These are phyloP conservation scores for Toxotes lorentzi DNA, from an alignment of 2,797 vertebrate species.

Conservation along the genomic window DNA sequence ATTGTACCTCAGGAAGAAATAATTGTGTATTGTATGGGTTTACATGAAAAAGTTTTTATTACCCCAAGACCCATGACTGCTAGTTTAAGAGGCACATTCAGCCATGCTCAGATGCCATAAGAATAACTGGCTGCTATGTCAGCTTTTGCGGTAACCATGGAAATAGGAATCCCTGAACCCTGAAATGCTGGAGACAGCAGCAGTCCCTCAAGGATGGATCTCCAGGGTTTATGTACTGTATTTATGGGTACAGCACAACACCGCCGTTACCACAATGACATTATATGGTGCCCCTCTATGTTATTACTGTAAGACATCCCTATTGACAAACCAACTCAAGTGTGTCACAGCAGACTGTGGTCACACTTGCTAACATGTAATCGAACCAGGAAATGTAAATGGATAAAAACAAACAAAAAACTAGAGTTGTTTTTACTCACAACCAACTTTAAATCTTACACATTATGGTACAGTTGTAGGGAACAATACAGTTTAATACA, in stretches of 20 bases:
- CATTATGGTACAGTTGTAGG: background rate
- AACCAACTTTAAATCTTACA: background rate
- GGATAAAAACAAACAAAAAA: background rate
- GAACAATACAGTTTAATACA: background rate
- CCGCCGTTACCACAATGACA: constrained; percentile 6
- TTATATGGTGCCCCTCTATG: constrained; percentile 3
- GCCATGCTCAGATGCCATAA: background rate
- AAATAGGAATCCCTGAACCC: background rate
- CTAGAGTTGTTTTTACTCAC: background rate
- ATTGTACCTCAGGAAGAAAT: background rate
- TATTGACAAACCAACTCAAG: background rate
- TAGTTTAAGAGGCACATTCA: constrained; percentile 1
- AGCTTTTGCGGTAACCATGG: constrained; percentile 8
- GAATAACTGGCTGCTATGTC: constrained; percentile 18
- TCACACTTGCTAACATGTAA: constrained; percentile 5
- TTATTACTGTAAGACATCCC: constrained; percentile 8
- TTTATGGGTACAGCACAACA: background rate
- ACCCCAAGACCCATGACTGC: background rate
- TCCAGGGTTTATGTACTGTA: background rate
- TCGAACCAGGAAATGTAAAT: background rate
- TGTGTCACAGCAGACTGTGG: constrained; percentile 4
- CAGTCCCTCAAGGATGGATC: background rate
- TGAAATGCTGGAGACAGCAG: background rate
- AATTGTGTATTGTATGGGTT: background rate
- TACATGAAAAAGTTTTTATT: background rate